phyloP scores from a whole-genome alignment of 2,888 invertebrate species.

The Macaria liturata region DNA sequence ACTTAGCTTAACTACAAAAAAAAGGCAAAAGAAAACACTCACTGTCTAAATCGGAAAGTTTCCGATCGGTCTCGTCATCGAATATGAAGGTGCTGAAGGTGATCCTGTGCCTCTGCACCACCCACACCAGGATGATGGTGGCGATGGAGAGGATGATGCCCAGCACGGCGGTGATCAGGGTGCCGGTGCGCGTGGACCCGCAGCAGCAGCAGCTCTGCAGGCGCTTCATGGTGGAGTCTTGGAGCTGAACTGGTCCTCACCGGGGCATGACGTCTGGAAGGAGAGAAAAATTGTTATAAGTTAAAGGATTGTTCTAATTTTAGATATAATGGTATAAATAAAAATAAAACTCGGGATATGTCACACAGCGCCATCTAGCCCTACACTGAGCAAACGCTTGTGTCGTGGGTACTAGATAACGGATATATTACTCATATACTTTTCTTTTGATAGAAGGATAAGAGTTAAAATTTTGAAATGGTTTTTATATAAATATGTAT shows the following conservation, averaged over 20 bases:
- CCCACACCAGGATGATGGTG: conserved; percentile 87
- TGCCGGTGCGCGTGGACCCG: conserved; percentile 88
- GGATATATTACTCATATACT: too few species aligned
- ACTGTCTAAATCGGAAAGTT: conserved; percentile 86
- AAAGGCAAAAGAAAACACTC: conserved; percentile 44
- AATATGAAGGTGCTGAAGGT: conserved; percentile 91
- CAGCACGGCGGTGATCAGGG: conserved; percentile 87
- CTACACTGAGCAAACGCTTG: too few species aligned
- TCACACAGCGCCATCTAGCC: too few species aligned
- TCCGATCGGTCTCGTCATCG: conserved; percentile 80
- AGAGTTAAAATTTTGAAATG: too few species aligned
- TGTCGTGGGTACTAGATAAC: too few species aligned
- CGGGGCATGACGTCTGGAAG: conserved; percentile 52
- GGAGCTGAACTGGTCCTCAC: conserved; percentile 34
- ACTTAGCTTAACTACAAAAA: not conserved
- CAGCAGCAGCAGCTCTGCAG: conserved; percentile 88
- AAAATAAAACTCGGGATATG: too few species aligned
- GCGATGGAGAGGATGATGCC: conserved; percentile 89
- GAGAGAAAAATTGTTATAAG: not conserved
- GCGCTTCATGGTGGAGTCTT: conserved; percentile 64
- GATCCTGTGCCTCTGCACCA: conserved; percentile 80
- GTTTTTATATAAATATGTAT: too few species aligned
- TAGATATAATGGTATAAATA: too few species aligned
- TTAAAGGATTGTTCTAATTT: too few species aligned
- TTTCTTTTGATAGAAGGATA: too few species aligned